Evolutionary conservation across 2,797 vertebrate species (phyloP), one percentile per base, ranked within the genome.

Genomic region (Protosalanx chinensis): DNA sequence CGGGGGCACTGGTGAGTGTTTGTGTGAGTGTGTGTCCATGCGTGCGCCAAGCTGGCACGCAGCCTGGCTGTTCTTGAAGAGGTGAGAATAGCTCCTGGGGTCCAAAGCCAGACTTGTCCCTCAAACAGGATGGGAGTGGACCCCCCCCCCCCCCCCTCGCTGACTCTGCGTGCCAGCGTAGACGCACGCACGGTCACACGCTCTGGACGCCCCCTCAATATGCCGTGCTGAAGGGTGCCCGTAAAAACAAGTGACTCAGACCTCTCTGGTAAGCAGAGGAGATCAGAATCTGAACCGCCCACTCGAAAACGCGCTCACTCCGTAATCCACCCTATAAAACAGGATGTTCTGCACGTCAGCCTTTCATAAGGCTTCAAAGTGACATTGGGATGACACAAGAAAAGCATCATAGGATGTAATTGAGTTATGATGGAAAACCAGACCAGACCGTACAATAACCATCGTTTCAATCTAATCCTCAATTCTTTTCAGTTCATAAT

Each of bases 191-290:
- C 61, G 15, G 13, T 18, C 32, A 18, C 61, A 18, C 5, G n/a
- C 16, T 64, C 32, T 37, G 18, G 30, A 63, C 15, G 61, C 29
- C 30, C 23, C 30, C 61, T 33, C 61, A 35, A 16, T 64, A 18
- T 35, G 18, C 33, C 13, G 29, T 74, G 63, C 75, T 73, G 81
- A 76, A 72, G 76, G 82, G 72, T 64, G 46, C n/a, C 64, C 72
- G 79, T 82, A 78, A 85, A 87, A 88, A 79, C 76, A 76, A 76
- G 72, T 83, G 82, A 89, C 70, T 86, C 82, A 81, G 83, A 82
- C 72, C 76, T 79, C 32, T 60, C 71, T 69, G 73, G 75, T 67
- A 58, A 71, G 62, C 29, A 32, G 78, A 73, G 76, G 80, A 77
- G 75, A 75, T 78, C 56, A 74, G 76, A 78, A 71, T 76, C 83